Percentiles rank a stretch among this genome's conserved stretches.
Evolutionary conservation across 2,797 vertebrate species (phyloP).

Genomic region (Neoniphon sammara): DNA sequence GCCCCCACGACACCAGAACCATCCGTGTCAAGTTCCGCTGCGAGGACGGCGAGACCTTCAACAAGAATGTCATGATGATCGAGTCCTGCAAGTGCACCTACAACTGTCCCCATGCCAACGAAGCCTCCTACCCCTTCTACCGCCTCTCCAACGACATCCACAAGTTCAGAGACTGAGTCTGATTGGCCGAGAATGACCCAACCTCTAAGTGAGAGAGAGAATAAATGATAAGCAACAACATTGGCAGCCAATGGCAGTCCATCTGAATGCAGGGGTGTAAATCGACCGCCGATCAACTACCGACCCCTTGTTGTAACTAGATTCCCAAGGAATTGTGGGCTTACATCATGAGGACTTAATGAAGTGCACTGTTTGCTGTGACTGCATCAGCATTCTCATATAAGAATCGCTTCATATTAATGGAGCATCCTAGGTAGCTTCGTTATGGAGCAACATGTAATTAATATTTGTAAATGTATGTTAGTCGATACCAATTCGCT

Average conservation of each 20-base stretch:
- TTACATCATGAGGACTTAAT: constrained; percentile 84
- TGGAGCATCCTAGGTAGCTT: constrained; percentile 95
- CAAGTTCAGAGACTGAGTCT: constrained; percentile 95
- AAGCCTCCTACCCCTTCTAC: constrained; percentile 94
- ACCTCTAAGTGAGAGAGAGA: constrained; percentile 50
- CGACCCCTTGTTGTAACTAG: constrained; percentile 84
- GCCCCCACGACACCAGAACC: constrained; percentile 93
- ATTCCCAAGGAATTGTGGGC: constrained; percentile 87
- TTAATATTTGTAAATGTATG: constrained; percentile 82
- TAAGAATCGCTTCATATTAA: constrained; percentile 92
- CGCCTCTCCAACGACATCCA: constrained; percentile 98
- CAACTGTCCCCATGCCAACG: constrained; percentile 91
- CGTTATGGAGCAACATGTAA: constrained; percentile 96
- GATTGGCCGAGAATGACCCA: constrained; percentile 46
- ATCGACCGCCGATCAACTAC: constrained; percentile 82
- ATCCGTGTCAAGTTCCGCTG: constrained; percentile 96
- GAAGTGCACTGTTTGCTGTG: constrained; percentile 92
- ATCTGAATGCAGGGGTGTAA: constrained; percentile 72
- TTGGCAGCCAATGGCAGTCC: constrained; percentile 70
- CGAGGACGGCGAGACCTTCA: constrained; percentile 95
- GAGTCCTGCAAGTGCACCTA: constrained; percentile 97
- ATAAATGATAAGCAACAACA: constrained; percentile 32
- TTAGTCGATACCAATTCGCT: constrained; percentile 81
- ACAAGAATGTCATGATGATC: constrained; percentile 98
- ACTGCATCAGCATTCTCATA: constrained; percentile 81